These are phyloP conservation scores for Thalassarche chlororhynchos DNA, from an alignment of 2,113 vertebrate genomes.

Conservation along the genomic window DNA sequence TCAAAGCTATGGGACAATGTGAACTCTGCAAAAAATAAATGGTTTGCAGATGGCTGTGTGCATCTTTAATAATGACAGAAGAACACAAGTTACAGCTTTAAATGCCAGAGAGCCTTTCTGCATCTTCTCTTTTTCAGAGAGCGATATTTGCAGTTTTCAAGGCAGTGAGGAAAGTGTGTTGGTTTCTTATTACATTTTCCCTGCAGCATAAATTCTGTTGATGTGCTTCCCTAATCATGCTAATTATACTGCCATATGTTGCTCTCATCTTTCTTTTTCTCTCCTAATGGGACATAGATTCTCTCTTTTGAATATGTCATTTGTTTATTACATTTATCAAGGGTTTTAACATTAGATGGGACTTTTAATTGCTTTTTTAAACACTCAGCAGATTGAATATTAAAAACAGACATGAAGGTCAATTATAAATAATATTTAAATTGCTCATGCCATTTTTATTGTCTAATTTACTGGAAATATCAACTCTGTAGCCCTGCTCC, in stretches of 20 bases:
- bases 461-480: slow-evolving; percentile 39
- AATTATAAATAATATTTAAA: slow-evolving; percentile 55
- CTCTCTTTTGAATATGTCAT: slow-evolving; percentile 68
- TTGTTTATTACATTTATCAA: slow-evolving; percentile 70
- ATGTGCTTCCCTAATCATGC: slow-evolving; percentile 59
- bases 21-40: slow-evolving; percentile 56
- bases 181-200: slow-evolving; percentile 71
- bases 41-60: slow-evolving; percentile 61
- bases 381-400: slow-evolving; percentile 48
- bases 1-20: slow-evolving; percentile 50
- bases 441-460: slow-evolving; percentile 33
- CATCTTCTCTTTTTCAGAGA: slow-evolving; percentile 36
- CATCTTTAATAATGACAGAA: slow-evolving; percentile 58
- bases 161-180: slow-evolving; percentile 40
- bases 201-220: slow-evolving; percentile 60
- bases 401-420: slow-evolving; percentile 54
- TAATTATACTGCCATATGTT: slow-evolving; percentile 76
- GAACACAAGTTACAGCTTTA: slow-evolving; percentile 69
- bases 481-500: not conserved
- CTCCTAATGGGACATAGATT: slow-evolving; percentile 65
- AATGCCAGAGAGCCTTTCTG: slow-evolving; percentile 64
- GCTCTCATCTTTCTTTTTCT: slow-evolving; percentile 66
- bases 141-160: slow-evolving; percentile 62
- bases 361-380: slow-evolving; percentile 69
- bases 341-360: slow-evolving; percentile 60